Evolutionary conservation across 1,140 invertebrate species (phyloP), one percentile per base, ranked within the genome.

Genomic region (Drusus annulatus): DNA sequence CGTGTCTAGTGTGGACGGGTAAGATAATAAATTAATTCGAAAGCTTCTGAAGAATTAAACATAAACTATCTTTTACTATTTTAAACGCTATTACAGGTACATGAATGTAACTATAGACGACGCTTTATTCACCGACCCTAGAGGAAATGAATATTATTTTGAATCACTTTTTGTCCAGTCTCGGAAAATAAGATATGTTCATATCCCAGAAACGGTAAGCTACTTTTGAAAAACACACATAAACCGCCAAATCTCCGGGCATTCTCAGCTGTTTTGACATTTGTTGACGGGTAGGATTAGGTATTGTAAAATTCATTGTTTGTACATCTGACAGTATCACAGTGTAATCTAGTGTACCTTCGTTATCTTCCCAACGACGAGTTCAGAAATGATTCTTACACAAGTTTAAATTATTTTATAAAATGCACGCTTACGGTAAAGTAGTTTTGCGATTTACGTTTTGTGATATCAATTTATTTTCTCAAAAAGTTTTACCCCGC

Each of bases 61-160:
- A 58, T 56, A 73, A 13, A 21, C 28, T 79, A 63, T 60, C 8
- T 65, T 78, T 76, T 50, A 80, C 36, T 21, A 17, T 10, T 65
- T 74, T 54, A 69, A 54, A 63, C 78, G 82, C 84, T 85, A 78
- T 28, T 89, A 50, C 85, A 93, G 93, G 78, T 92, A 85, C 84
- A 94, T 94, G 94, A 94, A 94, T 84, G 85, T 94, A 52, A 87
- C 89, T n/a, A 91, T 94, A 88, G 86, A 84, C 68, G 88, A 93
- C 85, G 93, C 92, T 63, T 85, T 91, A 16, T 92, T 91, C 81
- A 92, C 89, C 79, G 90, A 92, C 86, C 86, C 90, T 13, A 87
- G 88, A 85, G 91, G 91, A 16, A 87, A 90, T 85, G 87, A 89
- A 85, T 88, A 84, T 79, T 65, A n/a, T 52, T 89, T 88, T 85